A percentile compares a stretch with the other conserved stretches of the same genome.
These are phyloP conservation scores for Parascotia fuliginaria DNA, from an alignment of 2,888 invertebrate species.

Conservation along the genomic window DNA sequence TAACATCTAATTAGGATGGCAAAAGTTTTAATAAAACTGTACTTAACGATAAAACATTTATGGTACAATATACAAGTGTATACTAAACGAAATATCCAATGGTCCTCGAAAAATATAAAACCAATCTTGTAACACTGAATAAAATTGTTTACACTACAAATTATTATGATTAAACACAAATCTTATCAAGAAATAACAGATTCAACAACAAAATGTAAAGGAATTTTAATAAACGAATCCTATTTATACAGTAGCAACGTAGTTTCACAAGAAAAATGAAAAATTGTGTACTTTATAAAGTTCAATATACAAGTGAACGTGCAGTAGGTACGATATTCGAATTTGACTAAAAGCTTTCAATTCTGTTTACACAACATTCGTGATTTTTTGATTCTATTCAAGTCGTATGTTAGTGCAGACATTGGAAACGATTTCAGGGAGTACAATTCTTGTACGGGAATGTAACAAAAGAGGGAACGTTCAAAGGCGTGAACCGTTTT, in stretches of 20 bases:
- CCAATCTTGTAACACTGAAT: too few species aligned
- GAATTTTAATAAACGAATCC: neutral
- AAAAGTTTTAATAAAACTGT: too few species aligned
- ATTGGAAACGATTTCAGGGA: slow-evolving; percentile 37
- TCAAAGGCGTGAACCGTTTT: slow-evolving; percentile 50
- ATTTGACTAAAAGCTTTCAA: slow-evolving; percentile 35
- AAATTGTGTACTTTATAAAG: neutral
- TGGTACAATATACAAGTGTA: too few species aligned
- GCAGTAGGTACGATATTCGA: slow-evolving; percentile 12
- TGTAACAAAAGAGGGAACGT: slow-evolving; percentile 52
- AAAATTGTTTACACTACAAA: too few species aligned
- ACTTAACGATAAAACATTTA: too few species aligned
- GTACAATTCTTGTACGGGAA: slow-evolving; percentile 48
- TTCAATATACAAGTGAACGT: slow-evolving; percentile 1
- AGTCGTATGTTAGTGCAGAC: slow-evolving; percentile 25
- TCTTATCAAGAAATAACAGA: neutral
- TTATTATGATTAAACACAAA: neutral
- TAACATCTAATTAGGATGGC: too few species aligned
- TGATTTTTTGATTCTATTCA: slow-evolving; percentile 33
- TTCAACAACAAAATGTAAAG: neutral
- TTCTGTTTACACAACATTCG: slow-evolving; percentile 31
- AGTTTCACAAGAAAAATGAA: neutral
- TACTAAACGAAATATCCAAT: too few species aligned
- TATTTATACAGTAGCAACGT: neutral
- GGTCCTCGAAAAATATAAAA: too few species aligned